Evolutionary conservation across 1,140 invertebrate genomes (phyloP).

Genomic region (Chymomyza costata): DNA sequence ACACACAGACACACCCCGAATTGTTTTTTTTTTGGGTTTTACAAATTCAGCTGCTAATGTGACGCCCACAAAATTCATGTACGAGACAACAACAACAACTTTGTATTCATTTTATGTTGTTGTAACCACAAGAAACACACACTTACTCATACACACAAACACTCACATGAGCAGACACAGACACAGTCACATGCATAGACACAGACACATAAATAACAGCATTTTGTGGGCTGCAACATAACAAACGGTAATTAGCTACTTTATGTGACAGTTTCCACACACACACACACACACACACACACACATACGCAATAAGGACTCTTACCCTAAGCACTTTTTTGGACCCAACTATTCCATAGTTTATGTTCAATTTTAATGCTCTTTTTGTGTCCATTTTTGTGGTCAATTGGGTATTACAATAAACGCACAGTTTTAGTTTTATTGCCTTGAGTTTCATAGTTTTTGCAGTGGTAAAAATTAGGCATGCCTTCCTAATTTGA

Average conservation of each 20-base stretch:
- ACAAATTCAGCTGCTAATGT: not conserved
- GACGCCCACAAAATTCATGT: slow-evolving; percentile 30
- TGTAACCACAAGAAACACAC: slow-evolving; percentile 35
- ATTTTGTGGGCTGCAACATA: slow-evolving; percentile 63
- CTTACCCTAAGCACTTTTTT: no score
- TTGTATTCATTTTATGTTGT: slow-evolving; percentile 36
- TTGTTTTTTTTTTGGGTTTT: no score
- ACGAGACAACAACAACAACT: slow-evolving; percentile 6
- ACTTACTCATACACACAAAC: slow-evolving; percentile 11
- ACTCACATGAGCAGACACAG: slow-evolving; percentile 6
- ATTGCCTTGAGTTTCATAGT: slow-evolving; percentile 35
- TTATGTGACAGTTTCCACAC: slow-evolving; percentile 45
- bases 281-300: slow-evolving; percentile 13
- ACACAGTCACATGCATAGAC: slow-evolving; percentile 1
- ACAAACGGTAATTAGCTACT: slow-evolving; percentile 70
- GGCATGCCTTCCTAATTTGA: no score
- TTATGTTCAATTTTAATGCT: slow-evolving; percentile 45
- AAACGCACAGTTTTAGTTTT: slow-evolving; percentile 64
- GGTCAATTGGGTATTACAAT: slow-evolving; percentile 67
- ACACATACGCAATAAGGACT: not conserved
- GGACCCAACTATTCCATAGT: slow-evolving; percentile 14
- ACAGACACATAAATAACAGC: slow-evolving; percentile 49
- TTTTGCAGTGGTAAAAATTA: no score
- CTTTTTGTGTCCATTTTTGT: slow-evolving; percentile 33
- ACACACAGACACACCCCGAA: slow-evolving; percentile 6